Evolutionary conservation across 1,140 invertebrate genomes (phyloP).

Genomic region (Meloidogyne hapla): DNA sequence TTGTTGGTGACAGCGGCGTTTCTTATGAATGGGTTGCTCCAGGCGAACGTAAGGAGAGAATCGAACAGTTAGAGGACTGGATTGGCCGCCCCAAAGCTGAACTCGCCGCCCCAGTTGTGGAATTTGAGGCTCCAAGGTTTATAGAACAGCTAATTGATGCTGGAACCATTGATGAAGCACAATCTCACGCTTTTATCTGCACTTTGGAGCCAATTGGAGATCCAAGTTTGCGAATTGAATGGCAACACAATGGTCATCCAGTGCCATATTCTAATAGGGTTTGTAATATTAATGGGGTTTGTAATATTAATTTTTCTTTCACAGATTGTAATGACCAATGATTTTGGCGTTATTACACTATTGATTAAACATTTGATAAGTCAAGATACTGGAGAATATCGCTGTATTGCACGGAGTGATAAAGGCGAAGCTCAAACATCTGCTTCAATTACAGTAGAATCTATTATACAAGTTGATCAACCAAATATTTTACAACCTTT

Average conservation of each 20-base stretch:
- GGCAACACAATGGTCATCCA: conserved; percentile 86
- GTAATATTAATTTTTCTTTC: neutral
- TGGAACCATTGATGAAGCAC: conserved; percentile 73
- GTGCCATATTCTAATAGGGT: conserved; percentile 79
- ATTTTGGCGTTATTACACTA: conserved; percentile 72
- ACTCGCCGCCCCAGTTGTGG: conserved; percentile 46
- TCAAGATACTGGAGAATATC: conserved; percentile 83
- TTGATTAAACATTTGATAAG: conserved; percentile 88
- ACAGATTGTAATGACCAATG: neutral
- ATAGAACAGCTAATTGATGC: conserved; percentile 55
- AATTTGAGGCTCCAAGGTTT: conserved; percentile 57
- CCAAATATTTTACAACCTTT: conserved; percentile 69
- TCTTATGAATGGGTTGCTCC: conserved; percentile 88
- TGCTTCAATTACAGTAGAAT: conserved; percentile 54
- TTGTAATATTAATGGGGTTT: neutral
- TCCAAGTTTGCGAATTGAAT: conserved; percentile 88
- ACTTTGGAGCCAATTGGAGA: conserved; percentile 88
- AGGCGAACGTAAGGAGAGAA: conserved; percentile 79
- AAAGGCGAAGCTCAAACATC: conserved; percentile 56
- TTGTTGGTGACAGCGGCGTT: conserved; percentile 76
- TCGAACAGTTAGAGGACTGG: conserved; percentile 58
- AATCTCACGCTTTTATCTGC: conserved; percentile 87
- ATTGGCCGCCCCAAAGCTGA: conserved; percentile 57
- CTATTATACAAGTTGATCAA: conserved; percentile 50
- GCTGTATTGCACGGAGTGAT: conserved; percentile 74